Base-by-base conservation (phyloP, 1,140 invertebrate genomes). In the Venturia canescens region DNA sequence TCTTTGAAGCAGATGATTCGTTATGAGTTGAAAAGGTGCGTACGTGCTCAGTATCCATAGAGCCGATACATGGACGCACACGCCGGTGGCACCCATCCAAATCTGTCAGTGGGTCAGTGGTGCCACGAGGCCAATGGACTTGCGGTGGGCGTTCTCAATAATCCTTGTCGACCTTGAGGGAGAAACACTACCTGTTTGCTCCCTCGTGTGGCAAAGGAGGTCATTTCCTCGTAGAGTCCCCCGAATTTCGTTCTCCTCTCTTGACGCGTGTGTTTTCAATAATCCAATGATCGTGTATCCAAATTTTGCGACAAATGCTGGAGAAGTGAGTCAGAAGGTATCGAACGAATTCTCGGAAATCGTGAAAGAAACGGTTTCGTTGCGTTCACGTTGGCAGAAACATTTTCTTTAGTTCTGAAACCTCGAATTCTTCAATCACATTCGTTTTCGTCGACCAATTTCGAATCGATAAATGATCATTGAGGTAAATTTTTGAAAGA, bases 71-170 rank as follows among this genome's bases (percentile, higher is more conserved):
- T 23, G 23, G 11, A 63, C 63, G 34, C 38, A 34, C 31, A 44
- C 15, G n/a, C 70, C 75, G 48, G 34, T 86, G 85, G 87, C 84
- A 53, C 21, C 57, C 83, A 70, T 84, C 88, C 88, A 88, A 90
- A 90, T 89, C 88, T 87, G 89, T 88, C 87, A 90, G 88, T 90
- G 83, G 89, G 89, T 90, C 89, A 90, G 70, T 77, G 23, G 84
- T 50, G 44, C 69, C 44, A 66, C 72, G 77, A 53, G 83, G 83
- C 83, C 82, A 82, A 82, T 82, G 80, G 72, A 81, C 83, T 83
- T 74, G 48, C 16, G 44, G 44, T 31, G 66, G 15, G 44, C 80
- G 76, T 83, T 80, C 78, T 81, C 78, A 80, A 80, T 66, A 31
- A 11, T 21, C 38, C 67, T 31, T 21, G 60, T 63, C 78, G 85